Evolutionary conservation across 2,888 invertebrate species (phyloP), one percentile per base, ranked within the genome.

Genomic region (Gryllus longicercus): DNA sequence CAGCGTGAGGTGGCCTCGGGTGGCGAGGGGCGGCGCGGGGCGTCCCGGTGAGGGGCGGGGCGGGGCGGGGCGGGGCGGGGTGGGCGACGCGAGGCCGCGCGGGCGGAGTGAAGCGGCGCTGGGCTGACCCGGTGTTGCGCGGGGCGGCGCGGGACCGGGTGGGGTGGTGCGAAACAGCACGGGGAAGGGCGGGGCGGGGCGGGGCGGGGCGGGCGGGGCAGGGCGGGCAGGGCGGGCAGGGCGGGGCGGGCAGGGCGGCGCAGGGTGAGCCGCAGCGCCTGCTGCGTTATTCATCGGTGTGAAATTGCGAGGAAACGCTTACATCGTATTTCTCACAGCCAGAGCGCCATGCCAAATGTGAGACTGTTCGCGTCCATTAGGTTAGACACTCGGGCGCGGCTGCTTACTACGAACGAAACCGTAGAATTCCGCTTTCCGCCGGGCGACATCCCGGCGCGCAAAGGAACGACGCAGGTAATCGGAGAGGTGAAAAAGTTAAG

Each of bases 311-410:
- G 63, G 63, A 63, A 63, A 63, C n/a, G 63, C 63, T 14, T 63
- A n/a, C 63, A 63, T 63, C 63, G 63, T 63, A n/a, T 63, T 63
- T 63, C 63, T 63, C 63, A 63, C 63, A n/a, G 16, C 63, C 16
- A 63, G n/a, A 63, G n/a, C n/a, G 63, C 63, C 63, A 63, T 63
- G 63, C 63, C 63, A 63, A 63, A 63, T 63, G 63, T n/a, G 63
- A n/a, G n/a, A 18, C 63, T 63, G 63, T 63, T 63, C 63, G 63
- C 63, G 63, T 63, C 63, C 63, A 63, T 18, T 63, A 18, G 63
- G 38, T 38, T 38, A 38, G 38, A 38, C 38, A 38, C 63, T 63
- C 16, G 63, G n/a, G 63, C 63, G 14, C 63, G 63, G 63, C 14
- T 63, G 63, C n/a, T 63, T 63, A 63, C 16, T 14, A 63, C 14